phyloP scores from a whole-genome alignment of 2,888 invertebrate species.

The Polydrusus cervinus region DNA sequence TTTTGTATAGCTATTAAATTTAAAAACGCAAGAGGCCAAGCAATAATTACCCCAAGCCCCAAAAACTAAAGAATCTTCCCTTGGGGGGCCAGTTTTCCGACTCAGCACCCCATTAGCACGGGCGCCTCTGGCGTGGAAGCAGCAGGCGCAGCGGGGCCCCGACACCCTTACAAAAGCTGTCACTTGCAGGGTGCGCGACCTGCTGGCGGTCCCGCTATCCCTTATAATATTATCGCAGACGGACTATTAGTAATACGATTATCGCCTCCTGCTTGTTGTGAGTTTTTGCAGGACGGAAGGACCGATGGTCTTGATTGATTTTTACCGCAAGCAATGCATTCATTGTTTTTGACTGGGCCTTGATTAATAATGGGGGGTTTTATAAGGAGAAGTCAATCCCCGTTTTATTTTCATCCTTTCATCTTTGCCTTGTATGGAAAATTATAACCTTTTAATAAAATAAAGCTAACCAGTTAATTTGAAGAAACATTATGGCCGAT shows the following conservation, averaged over 20 bases:
- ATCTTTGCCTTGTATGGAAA: neutral
- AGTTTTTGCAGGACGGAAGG: slow-evolving; percentile 64
- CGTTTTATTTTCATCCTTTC: neutral
- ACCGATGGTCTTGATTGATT: slow-evolving; percentile 66
- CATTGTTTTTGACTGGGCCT: slow-evolving; percentile 62
- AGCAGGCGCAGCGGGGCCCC: slow-evolving; percentile 64
- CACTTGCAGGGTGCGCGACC: slow-evolving; percentile 67
- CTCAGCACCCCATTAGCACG: slow-evolving; percentile 59
- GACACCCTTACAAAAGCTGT: slow-evolving; percentile 71
- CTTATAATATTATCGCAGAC: slow-evolving; percentile 61
- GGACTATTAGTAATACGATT: slow-evolving; percentile 69
- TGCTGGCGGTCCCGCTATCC: slow-evolving; percentile 61
- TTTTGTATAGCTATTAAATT: too few relatives aligned
- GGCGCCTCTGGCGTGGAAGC: slow-evolving; percentile 62
- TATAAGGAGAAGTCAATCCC: neutral
- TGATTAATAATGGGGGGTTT: slow-evolving; percentile 47
- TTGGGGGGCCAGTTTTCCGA: slow-evolving; percentile 39
- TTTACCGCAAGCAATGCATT: slow-evolving; percentile 64
- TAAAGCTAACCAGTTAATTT: too few relatives aligned
- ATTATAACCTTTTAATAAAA: too few relatives aligned
- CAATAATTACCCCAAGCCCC: too few relatives aligned
- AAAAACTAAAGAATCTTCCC: too few relatives aligned
- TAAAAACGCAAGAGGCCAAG: too few relatives aligned
- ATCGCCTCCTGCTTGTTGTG: slow-evolving; percentile 62
- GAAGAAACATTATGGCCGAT: too few relatives aligned